Percentiles rank a stretch among this genome's conserved stretches.
These are phyloP conservation scores for Hippocampus abdominalis DNA, from an alignment of 2,113 vertebrate genomes.

Conservation along the genomic window DNA sequence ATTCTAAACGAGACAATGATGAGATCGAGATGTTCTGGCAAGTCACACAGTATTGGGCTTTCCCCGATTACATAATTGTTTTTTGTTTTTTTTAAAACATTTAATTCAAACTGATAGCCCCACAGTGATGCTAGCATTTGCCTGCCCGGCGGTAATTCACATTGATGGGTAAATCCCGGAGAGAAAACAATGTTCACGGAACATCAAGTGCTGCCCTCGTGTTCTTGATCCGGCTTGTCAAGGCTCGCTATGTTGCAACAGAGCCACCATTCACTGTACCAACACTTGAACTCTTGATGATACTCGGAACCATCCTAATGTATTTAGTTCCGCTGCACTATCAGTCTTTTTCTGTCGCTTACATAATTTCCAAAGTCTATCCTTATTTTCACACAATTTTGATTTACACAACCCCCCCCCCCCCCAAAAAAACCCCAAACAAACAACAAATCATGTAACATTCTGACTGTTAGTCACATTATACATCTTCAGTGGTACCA, in stretches of 20 bases:
- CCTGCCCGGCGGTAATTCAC: constrained; percentile 2
- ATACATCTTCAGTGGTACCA: no score
- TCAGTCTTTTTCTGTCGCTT: neutral
- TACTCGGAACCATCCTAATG: constrained; percentile 18
- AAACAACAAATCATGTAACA: no score
- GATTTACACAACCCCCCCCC: neutral
- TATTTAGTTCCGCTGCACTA: constrained; percentile 9
- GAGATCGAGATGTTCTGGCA: neutral
- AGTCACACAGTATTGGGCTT: neutral
- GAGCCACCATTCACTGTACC: constrained; percentile 50
- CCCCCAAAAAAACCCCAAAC: no score
- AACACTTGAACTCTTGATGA: constrained; percentile 36
- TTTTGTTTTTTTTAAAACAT: neutral
- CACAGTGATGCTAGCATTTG: neutral
- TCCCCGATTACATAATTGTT: constrained; percentile 2
- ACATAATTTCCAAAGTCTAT: neutral
- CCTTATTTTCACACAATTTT: neutral
- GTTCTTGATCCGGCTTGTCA: constrained; percentile 44
- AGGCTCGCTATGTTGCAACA: constrained; percentile 40
- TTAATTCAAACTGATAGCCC: neutral
- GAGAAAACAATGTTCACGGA: constrained; percentile 40
- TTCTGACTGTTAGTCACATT: no score
- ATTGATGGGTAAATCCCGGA: constrained; percentile 14
- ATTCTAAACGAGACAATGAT: neutral
- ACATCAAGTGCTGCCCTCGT: constrained; percentile 47